phyloP scores from a whole-genome alignment of 2,797 vertebrate species.

The Mus spretus region DNA sequence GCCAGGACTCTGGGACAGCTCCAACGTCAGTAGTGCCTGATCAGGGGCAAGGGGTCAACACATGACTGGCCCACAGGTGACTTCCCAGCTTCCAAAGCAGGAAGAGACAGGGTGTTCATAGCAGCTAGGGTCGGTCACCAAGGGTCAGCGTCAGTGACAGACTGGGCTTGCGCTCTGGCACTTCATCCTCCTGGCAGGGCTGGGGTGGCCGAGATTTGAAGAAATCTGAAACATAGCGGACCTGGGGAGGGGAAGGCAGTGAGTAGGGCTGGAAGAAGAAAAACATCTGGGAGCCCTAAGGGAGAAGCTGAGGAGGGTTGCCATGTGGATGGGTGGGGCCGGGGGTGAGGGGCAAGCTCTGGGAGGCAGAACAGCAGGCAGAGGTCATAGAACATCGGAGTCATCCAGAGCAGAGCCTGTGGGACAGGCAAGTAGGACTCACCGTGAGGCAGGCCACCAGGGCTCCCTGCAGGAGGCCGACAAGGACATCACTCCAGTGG shows the following conservation, averaged over 20 bases:
- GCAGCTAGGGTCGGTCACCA: slow-evolving; percentile 92
- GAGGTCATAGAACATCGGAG: background rate
- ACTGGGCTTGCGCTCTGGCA: slow-evolving; percentile 92
- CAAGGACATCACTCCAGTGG: slow-evolving; percentile 96
- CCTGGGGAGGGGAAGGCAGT: slow-evolving; percentile 86
- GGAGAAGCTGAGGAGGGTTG: background rate
- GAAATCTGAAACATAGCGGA: slow-evolving; percentile 94
- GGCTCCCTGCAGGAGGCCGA: slow-evolving; percentile 95
- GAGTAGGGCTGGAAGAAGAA: too few species aligned
- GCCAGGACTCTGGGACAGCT: fast-evolving
- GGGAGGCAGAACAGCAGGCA: background rate
- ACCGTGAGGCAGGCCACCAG: slow-evolving; percentile 93
- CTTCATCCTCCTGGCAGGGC: slow-evolving; percentile 87
- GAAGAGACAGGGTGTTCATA: slow-evolving; percentile 89
- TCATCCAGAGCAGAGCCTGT: background rate
- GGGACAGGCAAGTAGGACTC: slow-evolving; percentile 83
- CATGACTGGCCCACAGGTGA: background rate
- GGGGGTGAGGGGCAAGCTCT: too few species aligned
- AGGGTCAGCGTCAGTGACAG: slow-evolving; percentile 89
- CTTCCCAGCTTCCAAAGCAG: slow-evolving; percentile 80
- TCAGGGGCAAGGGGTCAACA: background rate
- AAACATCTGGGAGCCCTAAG: too few species aligned
- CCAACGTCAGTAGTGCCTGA: fast-evolving
- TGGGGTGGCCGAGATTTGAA: slow-evolving; percentile 91
- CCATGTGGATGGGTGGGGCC: background rate